Conservation (phyloP, 2,797 vertebrate genomes). For the Capromys pilorides region DNA sequence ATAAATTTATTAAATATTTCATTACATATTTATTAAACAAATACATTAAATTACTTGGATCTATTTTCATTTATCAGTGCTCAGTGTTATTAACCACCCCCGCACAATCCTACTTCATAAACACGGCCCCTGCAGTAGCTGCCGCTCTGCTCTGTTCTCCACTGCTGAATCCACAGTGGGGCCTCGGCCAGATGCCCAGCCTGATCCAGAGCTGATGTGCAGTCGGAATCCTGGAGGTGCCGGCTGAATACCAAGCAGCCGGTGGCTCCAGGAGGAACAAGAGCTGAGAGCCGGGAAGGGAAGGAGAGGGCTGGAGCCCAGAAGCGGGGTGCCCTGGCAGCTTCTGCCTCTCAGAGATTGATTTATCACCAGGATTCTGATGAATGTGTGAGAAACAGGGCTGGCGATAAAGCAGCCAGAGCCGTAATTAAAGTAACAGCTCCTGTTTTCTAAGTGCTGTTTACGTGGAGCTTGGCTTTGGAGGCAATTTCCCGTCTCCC, state of each 20-base stretch:
- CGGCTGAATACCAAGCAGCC: conserved; percentile 81
- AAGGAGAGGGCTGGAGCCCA: not conserved
- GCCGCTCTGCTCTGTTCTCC: conserved; percentile 41
- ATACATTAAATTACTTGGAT: not conserved
- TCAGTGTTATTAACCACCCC: not conserved
- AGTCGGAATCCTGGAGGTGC: conserved; percentile 69
- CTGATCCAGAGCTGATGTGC: conserved; percentile 74
- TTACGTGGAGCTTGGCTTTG: conserved; percentile 71
- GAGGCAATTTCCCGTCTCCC: not conserved
- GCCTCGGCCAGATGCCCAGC: conserved; percentile 70
- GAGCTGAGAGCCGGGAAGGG: not conserved
- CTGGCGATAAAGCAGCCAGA: conserved; percentile 82
- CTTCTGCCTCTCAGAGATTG: conserved; percentile 83
- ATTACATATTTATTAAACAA: conserved; percentile 45
- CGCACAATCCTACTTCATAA: not conserved
- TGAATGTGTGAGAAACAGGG: conserved; percentile 83
- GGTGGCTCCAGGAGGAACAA: conserved; percentile 71
- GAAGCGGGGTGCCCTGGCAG: conserved; percentile 78
- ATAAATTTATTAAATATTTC: conserved; percentile 2
- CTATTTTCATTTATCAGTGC: not conserved
- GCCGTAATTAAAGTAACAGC: conserved; percentile 85
- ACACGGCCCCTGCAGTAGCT: not conserved
- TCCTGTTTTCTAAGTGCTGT: conserved; percentile 83
- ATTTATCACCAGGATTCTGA: conserved; percentile 85
- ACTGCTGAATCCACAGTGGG: conserved; percentile 64